Percentiles rank a stretch among this genome's conserved stretches.
These are phyloP conservation scores for Catostomus latipinnis DNA, from an alignment of 2,797 vertebrate genomes.

Conservation along the genomic window DNA sequence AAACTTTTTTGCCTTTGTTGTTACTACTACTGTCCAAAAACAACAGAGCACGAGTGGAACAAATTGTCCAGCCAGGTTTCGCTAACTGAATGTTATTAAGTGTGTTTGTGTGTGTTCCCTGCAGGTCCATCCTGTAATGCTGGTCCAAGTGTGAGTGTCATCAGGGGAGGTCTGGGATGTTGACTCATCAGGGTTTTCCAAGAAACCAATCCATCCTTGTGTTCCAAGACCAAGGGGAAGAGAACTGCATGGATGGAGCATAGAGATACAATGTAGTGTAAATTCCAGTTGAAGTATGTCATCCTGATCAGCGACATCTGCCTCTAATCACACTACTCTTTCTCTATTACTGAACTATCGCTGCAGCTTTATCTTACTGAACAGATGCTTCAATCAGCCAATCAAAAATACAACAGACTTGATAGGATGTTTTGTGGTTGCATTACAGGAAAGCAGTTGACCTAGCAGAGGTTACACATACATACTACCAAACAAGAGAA, in stretches of 20 bases:
- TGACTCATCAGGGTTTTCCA: constrained; percentile 70
- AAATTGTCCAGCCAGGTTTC: constrained; percentile 45
- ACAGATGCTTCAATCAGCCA: background rate
- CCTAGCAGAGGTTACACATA: no score
- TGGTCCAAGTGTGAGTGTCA: constrained; percentile 45
- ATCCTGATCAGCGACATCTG: constrained; percentile 38
- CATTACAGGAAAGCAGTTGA: no score
- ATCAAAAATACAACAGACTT: background rate
- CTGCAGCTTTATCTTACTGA: background rate
- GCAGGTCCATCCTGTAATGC: constrained; percentile 61
- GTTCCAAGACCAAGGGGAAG: constrained; percentile 51
- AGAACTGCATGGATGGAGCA: constrained; percentile 64
- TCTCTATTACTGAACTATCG: constrained; percentile 14
- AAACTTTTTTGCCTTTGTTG: constrained; percentile 17
- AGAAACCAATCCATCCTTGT: constrained; percentile 46
- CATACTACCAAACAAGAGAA: no score
- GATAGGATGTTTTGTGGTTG: background rate
- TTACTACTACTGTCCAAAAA: constrained; percentile 36
- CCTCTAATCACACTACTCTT: constrained; percentile 10
- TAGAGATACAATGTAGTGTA: constrained; percentile 58
- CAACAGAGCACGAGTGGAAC: constrained; percentile 41
- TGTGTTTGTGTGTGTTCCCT: constrained; percentile 37
- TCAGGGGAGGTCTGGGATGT: constrained; percentile 69
- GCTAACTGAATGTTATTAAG: constrained; percentile 33
- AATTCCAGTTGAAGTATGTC: constrained; percentile 53